phyloP scores from a whole-genome alignment of 2,797 vertebrate species.

The Danio choprae region DNA sequence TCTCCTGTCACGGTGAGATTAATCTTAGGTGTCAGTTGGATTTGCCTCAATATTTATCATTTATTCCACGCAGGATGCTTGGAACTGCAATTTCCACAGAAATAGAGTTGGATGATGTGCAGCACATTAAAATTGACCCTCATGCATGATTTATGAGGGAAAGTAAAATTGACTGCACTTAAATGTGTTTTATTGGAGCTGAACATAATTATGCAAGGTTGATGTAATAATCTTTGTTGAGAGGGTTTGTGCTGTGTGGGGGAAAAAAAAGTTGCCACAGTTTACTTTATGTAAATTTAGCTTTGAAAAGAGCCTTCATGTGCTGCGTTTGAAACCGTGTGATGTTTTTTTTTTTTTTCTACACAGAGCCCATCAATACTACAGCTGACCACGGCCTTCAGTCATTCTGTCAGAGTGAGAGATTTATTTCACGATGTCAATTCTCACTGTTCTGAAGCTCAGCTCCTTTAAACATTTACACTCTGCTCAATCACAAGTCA shows the following conservation, averaged over 20 bases:
- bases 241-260: conserved; percentile 27
- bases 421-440: not conserved
- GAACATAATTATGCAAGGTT: conserved; percentile 46
- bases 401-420: not conserved
- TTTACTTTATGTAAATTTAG: conserved; percentile 42
- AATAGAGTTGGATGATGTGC: conserved; percentile 36
- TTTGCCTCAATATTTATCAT: conserved; percentile 40
- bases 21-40: conserved; percentile 36
- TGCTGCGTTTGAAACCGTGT: not conserved
- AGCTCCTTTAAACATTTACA: conserved; percentile 10
- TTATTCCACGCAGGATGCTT: conserved; percentile 23
- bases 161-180: conserved; percentile 41
- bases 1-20: conserved; percentile 11
- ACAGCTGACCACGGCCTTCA: not conserved
- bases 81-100: conserved; percentile 51
- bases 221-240: conserved; percentile 53
- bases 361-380: conserved; percentile 13
- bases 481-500: not conserved
- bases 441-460: not conserved
- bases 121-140: conserved; percentile 30
- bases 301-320: not conserved
- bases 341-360: conserved; percentile 16
- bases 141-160: conserved; percentile 56
- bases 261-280: conserved; percentile 14
- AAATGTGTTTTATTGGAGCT: conserved; percentile 43